phyloP scores from a whole-genome alignment of 2,797 vertebrate genomes.

The Platyrinchus mystaceus region DNA sequence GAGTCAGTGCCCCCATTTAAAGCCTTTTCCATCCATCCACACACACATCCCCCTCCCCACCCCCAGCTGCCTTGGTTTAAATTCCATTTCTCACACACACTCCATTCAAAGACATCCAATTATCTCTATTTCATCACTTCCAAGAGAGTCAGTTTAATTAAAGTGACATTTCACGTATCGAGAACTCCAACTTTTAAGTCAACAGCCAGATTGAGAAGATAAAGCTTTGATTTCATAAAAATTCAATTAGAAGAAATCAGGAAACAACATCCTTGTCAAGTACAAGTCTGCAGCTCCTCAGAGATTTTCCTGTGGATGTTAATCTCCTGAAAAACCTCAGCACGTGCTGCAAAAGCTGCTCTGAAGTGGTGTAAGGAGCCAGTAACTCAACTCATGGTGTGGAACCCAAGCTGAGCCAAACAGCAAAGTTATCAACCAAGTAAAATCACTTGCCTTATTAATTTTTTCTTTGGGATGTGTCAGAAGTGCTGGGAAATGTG shows the following conservation, averaged over 20 bases:
- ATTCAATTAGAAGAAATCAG: not conserved
- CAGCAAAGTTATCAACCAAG: fast-evolving
- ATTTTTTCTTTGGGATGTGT: slow-evolving; percentile 99
- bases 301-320: not conserved
- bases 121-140: slow-evolving; percentile 91
- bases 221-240: not conserved
- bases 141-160: slow-evolving; percentile 64
- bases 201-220: not conserved
- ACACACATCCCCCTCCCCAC: not conserved
- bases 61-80: not conserved
- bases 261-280: not conserved
- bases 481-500: slow-evolving; percentile 95
- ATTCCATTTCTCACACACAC: not conserved
- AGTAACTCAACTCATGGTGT: fast-evolving
- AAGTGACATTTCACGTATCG: not conserved
- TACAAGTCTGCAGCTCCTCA: not conserved
- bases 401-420: not conserved
- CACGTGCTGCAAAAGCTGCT: not conserved
- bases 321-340: not conserved
- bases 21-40: slow-evolving; percentile 54
- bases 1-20: slow-evolving; percentile 81
- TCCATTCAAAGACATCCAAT: slow-evolving; percentile 64
- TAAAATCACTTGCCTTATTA: slow-evolving; percentile 87
- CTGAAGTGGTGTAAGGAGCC: not conserved
- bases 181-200: not conserved